Evolutionary conservation across 1,140 invertebrate genomes (phyloP).

Genomic region (Zaprionus tsacasi): DNA sequence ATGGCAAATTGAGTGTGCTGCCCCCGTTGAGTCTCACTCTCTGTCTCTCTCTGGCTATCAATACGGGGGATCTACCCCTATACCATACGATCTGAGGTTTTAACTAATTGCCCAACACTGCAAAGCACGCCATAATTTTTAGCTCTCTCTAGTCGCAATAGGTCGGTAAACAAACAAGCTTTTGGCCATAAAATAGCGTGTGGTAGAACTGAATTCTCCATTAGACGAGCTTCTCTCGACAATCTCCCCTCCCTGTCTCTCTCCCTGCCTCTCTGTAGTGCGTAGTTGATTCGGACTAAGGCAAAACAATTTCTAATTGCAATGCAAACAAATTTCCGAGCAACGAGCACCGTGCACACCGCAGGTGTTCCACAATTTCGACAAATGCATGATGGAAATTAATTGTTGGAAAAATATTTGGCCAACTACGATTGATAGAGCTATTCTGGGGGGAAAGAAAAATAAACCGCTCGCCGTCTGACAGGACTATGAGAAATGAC

Average conservation of each 20-base stretch:
- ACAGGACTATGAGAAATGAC: background rate
- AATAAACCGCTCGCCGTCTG: background rate
- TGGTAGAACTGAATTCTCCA: constrained; percentile 57
- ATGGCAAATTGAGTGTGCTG: constrained; percentile 79
- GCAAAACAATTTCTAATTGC: constrained; percentile 71
- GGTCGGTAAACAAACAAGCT: constrained; percentile 68
- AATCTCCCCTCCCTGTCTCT: background rate
- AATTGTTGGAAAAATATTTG: constrained; percentile 75
- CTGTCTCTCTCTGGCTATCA: background rate
- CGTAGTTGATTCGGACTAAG: constrained; percentile 13
- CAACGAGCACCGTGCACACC: constrained; percentile 35
- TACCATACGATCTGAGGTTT: constrained; percentile 39
- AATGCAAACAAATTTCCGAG: constrained; percentile 73
- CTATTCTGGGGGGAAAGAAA: constrained; percentile 5
- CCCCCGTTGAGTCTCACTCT: constrained; percentile 63
- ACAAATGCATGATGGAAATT: constrained; percentile 68
- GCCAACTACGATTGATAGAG: constrained; percentile 57
- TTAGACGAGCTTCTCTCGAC: constrained; percentile 1
- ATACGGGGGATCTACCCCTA: constrained; percentile 3
- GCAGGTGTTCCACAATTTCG: constrained; percentile 61
- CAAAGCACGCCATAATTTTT: constrained; percentile 64
- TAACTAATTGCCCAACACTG: constrained; percentile 68
- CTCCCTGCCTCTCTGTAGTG: background rate
- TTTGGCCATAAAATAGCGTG: constrained; percentile 77
- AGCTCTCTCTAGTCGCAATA: constrained; percentile 52